Percentiles rank a stretch among this genome's conserved stretches.
Evolutionary conservation across 1,140 invertebrate species (phyloP).

Genomic region (Sarcophaga peregrina): DNA sequence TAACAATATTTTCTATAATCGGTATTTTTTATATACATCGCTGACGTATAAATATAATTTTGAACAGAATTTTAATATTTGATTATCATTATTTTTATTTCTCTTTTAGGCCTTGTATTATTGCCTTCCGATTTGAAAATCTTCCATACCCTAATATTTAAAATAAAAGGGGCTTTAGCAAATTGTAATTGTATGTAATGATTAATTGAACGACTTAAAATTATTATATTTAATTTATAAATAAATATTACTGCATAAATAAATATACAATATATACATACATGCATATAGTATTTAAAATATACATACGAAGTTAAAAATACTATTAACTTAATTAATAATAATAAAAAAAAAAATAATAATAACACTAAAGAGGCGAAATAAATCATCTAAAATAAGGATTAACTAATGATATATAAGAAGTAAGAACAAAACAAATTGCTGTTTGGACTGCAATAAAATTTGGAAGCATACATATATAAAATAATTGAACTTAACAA

Average conservation of each 20-base stretch:
- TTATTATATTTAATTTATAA: slow-evolving; percentile 34
- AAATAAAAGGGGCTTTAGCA: slow-evolving; percentile 58
- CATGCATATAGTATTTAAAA: slow-evolving; percentile 13
- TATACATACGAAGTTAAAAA: background rate
- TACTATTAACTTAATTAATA: background rate
- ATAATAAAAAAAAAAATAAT: background rate
- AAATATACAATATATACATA: slow-evolving; percentile 26
- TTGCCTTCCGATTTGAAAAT: slow-evolving; percentile 63
- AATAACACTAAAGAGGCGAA: slow-evolving; percentile 24
- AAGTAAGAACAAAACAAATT: too few relatives aligned
- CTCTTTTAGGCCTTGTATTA: slow-evolving; percentile 64
- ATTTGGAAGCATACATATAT: too few relatives aligned
- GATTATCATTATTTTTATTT: slow-evolving; percentile 29
- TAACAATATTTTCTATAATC: too few relatives aligned
- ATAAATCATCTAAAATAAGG: too few relatives aligned
- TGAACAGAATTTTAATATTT: slow-evolving; percentile 25
- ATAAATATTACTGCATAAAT: background rate
- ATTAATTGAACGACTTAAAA: slow-evolving; percentile 54
- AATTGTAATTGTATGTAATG: slow-evolving; percentile 52
- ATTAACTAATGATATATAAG: too few relatives aligned
- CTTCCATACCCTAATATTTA: slow-evolving; percentile 65
- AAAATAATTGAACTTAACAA: too few relatives aligned
- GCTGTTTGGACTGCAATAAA: too few relatives aligned
- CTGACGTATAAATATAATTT: too few relatives aligned
- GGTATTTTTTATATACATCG: too few relatives aligned